These are phyloP conservation scores for Hetaerina titia DNA, from an alignment of 2,888 invertebrate species.

Conservation along the genomic window DNA sequence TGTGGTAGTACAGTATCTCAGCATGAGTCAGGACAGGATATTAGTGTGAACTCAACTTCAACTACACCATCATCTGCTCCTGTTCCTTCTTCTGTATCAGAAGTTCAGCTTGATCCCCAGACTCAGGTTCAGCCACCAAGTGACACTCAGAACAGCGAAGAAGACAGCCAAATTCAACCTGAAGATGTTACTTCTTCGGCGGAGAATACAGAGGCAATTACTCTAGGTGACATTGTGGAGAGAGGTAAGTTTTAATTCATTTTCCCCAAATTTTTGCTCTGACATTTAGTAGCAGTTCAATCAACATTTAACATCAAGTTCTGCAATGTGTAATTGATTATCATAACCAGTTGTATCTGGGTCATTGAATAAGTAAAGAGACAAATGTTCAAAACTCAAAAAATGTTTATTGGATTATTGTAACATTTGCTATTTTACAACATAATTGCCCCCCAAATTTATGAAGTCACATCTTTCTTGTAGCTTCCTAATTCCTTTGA, in stretches of 20 bases:
- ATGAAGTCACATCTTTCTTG: no score
- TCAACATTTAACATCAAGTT: no score
- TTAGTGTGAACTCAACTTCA: not conserved
- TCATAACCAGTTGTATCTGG: no score
- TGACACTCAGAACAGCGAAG: not conserved
- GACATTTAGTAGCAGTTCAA: no score
- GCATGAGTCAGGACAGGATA: not conserved
- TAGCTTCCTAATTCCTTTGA: no score
- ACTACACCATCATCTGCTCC: constrained; percentile 68
- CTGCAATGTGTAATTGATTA: no score
- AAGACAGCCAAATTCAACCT: not conserved
- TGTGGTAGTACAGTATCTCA: not conserved
- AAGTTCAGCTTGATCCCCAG: constrained; percentile 42
- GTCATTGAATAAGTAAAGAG: no score
- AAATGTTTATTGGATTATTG: no score
- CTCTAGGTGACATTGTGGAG: not conserved
- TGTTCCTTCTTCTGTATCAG: constrained; percentile 66
- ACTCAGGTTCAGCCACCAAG: not conserved
- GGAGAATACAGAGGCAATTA: not conserved
- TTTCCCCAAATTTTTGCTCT: no score
- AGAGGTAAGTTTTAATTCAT: not conserved
- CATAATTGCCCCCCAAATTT: no score
- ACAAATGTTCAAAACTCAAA: no score
- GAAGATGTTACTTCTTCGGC: not conserved
- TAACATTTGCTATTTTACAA: no score